Evolutionary conservation across 2,797 vertebrate species (phyloP).

Genomic region (Pseudochirops cupreus): DNA sequence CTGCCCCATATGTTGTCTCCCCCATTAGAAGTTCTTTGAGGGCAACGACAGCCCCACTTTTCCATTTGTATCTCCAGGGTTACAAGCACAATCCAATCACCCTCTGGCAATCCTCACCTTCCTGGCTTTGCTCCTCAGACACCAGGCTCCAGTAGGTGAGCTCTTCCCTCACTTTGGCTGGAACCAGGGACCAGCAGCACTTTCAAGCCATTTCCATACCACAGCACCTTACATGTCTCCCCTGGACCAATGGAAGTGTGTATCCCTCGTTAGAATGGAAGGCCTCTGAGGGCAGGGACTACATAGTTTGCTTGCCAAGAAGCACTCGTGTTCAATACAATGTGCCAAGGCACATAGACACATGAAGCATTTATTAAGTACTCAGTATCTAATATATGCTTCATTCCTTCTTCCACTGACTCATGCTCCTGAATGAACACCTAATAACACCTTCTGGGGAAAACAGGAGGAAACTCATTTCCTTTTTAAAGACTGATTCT

Average conservation of each 20-base stretch:
- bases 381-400: not conserved
- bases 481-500: not conserved
- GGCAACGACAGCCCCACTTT: not conserved
- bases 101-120: not conserved
- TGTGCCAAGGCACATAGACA: not conserved
- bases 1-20: too few species aligned
- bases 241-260: not conserved
- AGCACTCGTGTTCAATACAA: not conserved
- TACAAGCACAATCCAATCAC: not conserved
- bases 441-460: not conserved
- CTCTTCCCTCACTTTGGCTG: not conserved
- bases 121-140: not conserved
- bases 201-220: not conserved
- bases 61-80: not conserved
- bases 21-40: not conserved
- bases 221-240: not conserved
- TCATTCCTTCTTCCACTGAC: not conserved
- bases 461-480: not conserved
- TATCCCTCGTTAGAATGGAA: not conserved
- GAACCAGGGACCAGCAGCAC: not conserved
- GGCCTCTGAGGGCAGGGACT: not conserved
- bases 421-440: not conserved
- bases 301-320: not conserved
- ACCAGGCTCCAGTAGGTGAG: not conserved
- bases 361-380: not conserved